Conservation (phyloP, 1,140 invertebrate species). For the Drosophila insularis region DNA sequence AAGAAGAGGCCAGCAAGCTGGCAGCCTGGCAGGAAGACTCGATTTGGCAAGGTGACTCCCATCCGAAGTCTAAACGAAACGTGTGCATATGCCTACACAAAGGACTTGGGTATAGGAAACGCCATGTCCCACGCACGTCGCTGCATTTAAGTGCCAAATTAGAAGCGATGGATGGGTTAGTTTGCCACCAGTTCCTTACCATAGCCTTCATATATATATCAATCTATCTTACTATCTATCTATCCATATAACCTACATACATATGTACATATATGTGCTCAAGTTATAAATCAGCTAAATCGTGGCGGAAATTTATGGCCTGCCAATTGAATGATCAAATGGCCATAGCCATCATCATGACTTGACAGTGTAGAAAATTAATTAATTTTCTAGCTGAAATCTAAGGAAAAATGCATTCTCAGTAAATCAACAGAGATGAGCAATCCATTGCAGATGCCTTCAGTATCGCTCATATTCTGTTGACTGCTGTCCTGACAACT, state of each 20-base stretch:
- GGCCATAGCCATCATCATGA: conserved; percentile 44
- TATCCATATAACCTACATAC: conserved; percentile 49
- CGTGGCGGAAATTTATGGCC: conserved; percentile 65
- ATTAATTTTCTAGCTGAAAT: conserved; percentile 56
- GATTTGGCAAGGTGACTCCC: conserved; percentile 36
- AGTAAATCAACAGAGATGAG: conserved; percentile 31
- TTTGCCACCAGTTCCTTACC: neutral
- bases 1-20: neutral
- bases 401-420: conserved; percentile 37
- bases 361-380: conserved; percentile 45
- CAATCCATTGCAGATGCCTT: neutral
- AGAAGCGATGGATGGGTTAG: conserved; percentile 32
- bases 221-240: conserved; percentile 44
- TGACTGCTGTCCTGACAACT: conserved; percentile 6
- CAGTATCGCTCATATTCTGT: too few species aligned
- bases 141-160: conserved; percentile 79
- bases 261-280: conserved; percentile 12
- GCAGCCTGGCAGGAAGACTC: neutral
- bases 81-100: conserved; percentile 72
- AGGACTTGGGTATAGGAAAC: conserved; percentile 34
- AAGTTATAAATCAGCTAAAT: conserved; percentile 1
- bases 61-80: conserved; percentile 21
- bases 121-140: conserved; percentile 64
- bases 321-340: conserved; percentile 53
- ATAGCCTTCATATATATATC: conserved; percentile 49